Conservation (phyloP, 2,888 invertebrate species). For the Dryobota labecula region DNA sequence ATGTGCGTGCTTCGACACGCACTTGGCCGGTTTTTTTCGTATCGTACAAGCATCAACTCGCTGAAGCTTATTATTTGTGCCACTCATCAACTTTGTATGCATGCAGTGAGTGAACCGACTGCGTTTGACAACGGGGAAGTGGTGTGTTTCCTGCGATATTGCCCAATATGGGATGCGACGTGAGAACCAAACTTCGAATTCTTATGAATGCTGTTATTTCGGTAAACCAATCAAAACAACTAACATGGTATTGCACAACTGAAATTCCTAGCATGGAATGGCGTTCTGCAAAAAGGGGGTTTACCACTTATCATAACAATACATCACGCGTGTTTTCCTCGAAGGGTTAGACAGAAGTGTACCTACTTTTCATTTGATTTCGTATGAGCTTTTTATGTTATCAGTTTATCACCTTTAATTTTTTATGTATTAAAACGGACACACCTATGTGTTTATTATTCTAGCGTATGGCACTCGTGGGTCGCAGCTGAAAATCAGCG, state of each 20-base stretch:
- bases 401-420: too few species aligned
- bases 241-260: conserved; percentile 1
- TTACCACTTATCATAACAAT: not conserved
- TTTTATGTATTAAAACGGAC: too few species aligned
- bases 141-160: conserved; percentile 56
- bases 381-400: too few species aligned
- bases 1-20: too few species aligned
- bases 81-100: conserved; percentile 51
- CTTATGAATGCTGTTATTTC: conserved; percentile 33
- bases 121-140: conserved; percentile 59
- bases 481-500: too few species aligned
- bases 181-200: conserved; percentile 52
- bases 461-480: too few species aligned
- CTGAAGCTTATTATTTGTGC: conserved; percentile 19
- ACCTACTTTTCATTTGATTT: too few species aligned
- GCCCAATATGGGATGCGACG: conserved; percentile 51
- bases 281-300: not conserved
- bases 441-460: too few species aligned
- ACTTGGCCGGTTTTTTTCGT: too few species aligned
- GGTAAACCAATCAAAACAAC: conserved; percentile 3
- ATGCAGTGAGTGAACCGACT: conserved; percentile 57
- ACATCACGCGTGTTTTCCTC: not conserved
- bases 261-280: not conserved
- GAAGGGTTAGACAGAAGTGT: not conserved
- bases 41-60: conserved; percentile 9